Evolutionary conservation across 1,140 invertebrate genomes (phyloP), one percentile per base, ranked within the genome.

Genomic region (Zaprionus ghesquierei): DNA sequence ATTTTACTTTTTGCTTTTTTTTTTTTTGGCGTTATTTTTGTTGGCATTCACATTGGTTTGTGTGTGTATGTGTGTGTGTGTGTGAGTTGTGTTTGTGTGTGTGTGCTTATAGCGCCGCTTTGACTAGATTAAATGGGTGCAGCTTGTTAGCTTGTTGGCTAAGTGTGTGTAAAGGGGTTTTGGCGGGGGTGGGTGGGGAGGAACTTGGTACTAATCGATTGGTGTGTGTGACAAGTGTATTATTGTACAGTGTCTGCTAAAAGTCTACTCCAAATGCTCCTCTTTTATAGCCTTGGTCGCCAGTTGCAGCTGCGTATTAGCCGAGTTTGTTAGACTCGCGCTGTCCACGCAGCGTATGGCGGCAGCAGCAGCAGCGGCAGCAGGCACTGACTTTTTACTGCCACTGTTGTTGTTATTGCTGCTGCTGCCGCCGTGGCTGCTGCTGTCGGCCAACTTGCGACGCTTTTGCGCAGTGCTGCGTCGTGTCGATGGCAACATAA

Each of bases 41-140:
- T 59, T 75, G 70, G 79, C 79, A 75, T 82, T 82, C 58, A 82
- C 62, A 73, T 60, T 77, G 33, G 25, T 65, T 65, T 68, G 63
- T 33, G 31, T 50, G 46, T 49, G 18, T 51, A 22, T 38, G n/a
- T 72, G 44, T 68, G 38, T 54, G 53, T 38, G 59, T 63, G 25
- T 35, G 20, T 27, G 20, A 61, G 6, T n/a, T 33, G 29, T 69
- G 29, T 62, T n/a, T 41, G 44, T 56, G 54, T 51, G 29, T 64
- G 23, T 56, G 51, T 63, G 77, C 38, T 61, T 68, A 60, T 49
- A 75, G 69, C 69, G 72, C 77, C 53, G 77, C 60, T 62, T 79
- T 84, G 80, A 84, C 80, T 84, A 84, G 80, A 84, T 84, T 77
- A 44, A 68, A 66, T 63, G 79, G 18, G 60, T 73, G 56, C 35